Evolutionary conservation across 1,140 invertebrate genomes (phyloP), one percentile per base, ranked within the genome.

Genomic region (Drosophila rhopaloa): DNA sequence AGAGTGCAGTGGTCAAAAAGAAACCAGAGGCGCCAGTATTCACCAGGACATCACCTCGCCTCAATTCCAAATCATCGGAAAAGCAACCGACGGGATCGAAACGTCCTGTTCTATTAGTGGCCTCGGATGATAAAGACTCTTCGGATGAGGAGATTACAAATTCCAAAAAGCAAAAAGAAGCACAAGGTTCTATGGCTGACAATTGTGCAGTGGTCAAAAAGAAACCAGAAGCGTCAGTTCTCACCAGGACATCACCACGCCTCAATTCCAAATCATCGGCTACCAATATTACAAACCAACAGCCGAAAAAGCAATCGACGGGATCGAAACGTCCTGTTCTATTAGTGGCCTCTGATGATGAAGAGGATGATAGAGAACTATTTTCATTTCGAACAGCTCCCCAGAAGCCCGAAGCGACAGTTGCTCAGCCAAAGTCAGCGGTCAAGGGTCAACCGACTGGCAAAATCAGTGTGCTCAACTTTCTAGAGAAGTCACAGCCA

Each of bases 401-500:
- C 0, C 13, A 43, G 7, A 60, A 53, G 10, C 5, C 62, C 10
- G 11, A 38, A n/a, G 44, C 47, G 10, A 7, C 9, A 0, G 62
- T 24, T 4, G 27, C 14, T 44, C 58, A 41, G 1, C n/a, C 50
- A 11, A 46, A 53, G 3, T 7, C 29, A 2, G 8, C 43, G 6
- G 13, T 14, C 5, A 80, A 65, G n/a, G 13, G 29, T 1, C 73
- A 62, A 16, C 7, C 37, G 0, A 38, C 54, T 5, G 13, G 8
- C n/a, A 82, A n/a, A 43, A 84, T 80, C 5, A 74, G 58, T 59
- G 73, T 84, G 1, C 54, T 61, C 0, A 78, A 84, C 14, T 88
- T 88, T 43, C 38, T 81, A 1, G 73, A 78, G 32, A 88, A 88
- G 16, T 61, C 76, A 1, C 84, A 89, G 4, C 55, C 40, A 5